Percentiles rank a stretch among this genome's conserved stretches.
phyloP scores from a whole-genome alignment of 2,888 invertebrate genomes.

The Hirtodrosophila alboralis region DNA sequence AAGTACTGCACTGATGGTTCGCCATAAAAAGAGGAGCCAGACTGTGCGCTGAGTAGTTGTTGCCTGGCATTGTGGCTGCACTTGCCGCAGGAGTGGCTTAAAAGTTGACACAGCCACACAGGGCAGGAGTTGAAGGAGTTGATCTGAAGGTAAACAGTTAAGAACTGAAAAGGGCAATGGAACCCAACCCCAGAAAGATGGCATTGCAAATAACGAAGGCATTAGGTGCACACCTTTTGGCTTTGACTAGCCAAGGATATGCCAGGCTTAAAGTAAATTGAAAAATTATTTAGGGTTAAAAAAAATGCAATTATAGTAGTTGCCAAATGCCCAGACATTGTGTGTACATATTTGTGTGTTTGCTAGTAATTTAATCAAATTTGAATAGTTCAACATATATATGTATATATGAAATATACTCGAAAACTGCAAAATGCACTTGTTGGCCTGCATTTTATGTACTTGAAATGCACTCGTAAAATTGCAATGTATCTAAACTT shows the following conservation, averaged over 20 bases:
- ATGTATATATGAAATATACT: not conserved
- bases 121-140: slow-evolving; percentile 54
- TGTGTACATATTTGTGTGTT: slow-evolving; percentile 15
- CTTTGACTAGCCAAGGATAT: slow-evolving; percentile 9
- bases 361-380: slow-evolving; percentile 41
- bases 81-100: slow-evolving; percentile 66
- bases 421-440: slow-evolving; percentile 11
- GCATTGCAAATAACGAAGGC: slow-evolving; percentile 13
- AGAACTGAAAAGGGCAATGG: slow-evolving; percentile 59
- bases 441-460: slow-evolving; percentile 16
- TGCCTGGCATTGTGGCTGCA: slow-evolving; percentile 62
- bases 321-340: slow-evolving; percentile 13
- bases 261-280: slow-evolving; percentile 2
- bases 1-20: slow-evolving; percentile 52
- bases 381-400: not conserved
- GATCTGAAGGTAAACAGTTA: slow-evolving; percentile 71
- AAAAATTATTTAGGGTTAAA: not conserved
- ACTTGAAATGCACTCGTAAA: slow-evolving; percentile 28
- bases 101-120: slow-evolving; percentile 64
- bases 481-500: slow-evolving; percentile 30
- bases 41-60: slow-evolving; percentile 64
- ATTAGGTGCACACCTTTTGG: slow-evolving; percentile 17
- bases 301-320: slow-evolving; percentile 13
- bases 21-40: slow-evolving; percentile 76
- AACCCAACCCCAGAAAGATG: slow-evolving; percentile 1